These are phyloP conservation scores for Halotydeus destructor DNA, from an alignment of 1,140 invertebrate species.

Conservation along the genomic window DNA sequence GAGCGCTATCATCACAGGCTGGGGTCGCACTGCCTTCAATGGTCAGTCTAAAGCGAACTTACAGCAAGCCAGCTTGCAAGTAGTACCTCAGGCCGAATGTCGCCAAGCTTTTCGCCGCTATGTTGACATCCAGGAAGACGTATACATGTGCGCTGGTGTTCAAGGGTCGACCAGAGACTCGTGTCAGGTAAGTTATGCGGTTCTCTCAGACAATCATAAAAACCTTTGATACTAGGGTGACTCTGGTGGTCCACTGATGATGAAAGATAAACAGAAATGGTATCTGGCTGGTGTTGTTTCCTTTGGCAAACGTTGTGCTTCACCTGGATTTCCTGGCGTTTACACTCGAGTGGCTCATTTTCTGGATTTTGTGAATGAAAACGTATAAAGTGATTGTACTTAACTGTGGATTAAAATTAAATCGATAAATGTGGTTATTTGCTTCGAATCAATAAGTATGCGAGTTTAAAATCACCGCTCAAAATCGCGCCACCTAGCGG, in stretches of 20 bases:
- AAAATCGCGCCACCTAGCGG: too few relatives aligned
- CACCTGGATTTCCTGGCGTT: constrained; percentile 44
- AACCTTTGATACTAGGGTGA: constrained; percentile 13
- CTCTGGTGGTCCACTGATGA: constrained; percentile 17
- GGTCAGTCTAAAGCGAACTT: constrained; percentile 4
- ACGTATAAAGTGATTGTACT: too few relatives aligned
- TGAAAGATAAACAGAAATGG: constrained; percentile 19
- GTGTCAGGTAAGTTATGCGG: constrained; percentile 37
- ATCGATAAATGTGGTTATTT: too few relatives aligned
- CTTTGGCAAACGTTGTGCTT: constrained; percentile 37
- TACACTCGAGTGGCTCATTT: constrained; percentile 25
- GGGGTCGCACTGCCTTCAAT: constrained; percentile 13
- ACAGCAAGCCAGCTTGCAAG: constrained; percentile 1
- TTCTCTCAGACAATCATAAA: neutral
- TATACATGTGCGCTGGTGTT: constrained; percentile 9
- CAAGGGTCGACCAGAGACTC: constrained; percentile 35
- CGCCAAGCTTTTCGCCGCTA: constrained; percentile 1
- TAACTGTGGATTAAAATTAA: too few relatives aligned
- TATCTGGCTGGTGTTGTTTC: constrained; percentile 39
- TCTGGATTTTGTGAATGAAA: constrained; percentile 20
- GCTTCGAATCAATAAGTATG: too few relatives aligned
- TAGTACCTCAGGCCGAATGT: constrained; percentile 4
- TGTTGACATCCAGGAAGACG: neutral
- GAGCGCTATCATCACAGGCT: constrained; percentile 17
- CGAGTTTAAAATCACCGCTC: too few relatives aligned